These are phyloP conservation scores for Dryas iulia DNA, from an alignment of 1,140 invertebrate genomes.

Conservation along the genomic window DNA sequence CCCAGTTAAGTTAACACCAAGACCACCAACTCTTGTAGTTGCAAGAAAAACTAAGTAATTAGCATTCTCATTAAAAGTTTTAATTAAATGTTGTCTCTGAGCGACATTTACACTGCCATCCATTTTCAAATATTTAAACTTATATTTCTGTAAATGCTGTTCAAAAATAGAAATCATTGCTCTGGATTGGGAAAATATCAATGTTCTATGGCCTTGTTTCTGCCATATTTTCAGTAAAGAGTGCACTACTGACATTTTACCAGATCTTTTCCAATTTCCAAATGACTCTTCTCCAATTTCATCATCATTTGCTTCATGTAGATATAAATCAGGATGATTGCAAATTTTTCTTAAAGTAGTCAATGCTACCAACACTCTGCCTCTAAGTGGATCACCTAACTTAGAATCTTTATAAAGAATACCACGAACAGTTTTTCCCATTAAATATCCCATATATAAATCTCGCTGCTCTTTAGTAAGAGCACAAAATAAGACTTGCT, in stretches of 20 bases:
- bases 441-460: conserved; percentile 91
- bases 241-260: conserved; percentile 97
- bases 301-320: conserved; percentile 81
- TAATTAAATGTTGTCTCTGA: conserved; percentile 90
- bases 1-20: conserved; percentile 97
- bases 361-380: conserved; percentile 91
- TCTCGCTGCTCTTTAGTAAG: conserved; percentile 91
- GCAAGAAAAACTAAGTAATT: conserved; percentile 94
- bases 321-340: conserved; percentile 97
- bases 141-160: conserved; percentile 87
- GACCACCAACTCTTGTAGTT: conserved; percentile 96
- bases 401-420: conserved; percentile 77
- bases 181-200: conserved; percentile 95
- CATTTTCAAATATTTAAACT: conserved; percentile 93
- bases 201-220: conserved; percentile 92
- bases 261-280: conserved; percentile 92
- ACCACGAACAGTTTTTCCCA: conserved; percentile 83
- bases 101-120: conserved; percentile 94
- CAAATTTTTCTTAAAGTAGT: conserved; percentile 96
- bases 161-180: conserved; percentile 96
- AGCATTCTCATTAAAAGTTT: conserved; percentile 90
- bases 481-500: conserved; percentile 97
- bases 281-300: conserved; percentile 83
- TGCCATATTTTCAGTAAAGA: conserved; percentile 96
- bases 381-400: conserved; percentile 78